Percentiles rank a stretch among this genome's conserved stretches.
Evolutionary conservation across 1,140 invertebrate species (phyloP).

Genomic region (Drosophila lini): DNA sequence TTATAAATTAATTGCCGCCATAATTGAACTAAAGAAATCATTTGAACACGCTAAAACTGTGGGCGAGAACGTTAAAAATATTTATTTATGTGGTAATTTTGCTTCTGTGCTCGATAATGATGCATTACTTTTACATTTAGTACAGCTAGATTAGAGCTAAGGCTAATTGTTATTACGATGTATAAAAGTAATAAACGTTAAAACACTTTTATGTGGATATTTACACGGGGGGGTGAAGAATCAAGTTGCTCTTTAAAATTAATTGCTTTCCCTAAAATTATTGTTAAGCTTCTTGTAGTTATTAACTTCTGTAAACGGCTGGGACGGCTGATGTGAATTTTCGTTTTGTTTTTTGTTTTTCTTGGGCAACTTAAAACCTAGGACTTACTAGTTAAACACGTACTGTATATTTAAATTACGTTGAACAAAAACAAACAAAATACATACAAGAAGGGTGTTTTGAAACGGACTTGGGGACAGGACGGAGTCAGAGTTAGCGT

Average conservation of each 20-base stretch:
- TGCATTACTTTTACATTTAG: slow-evolving; percentile 51
- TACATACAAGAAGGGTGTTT: slow-evolving; percentile 51
- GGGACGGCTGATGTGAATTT: slow-evolving; percentile 61
- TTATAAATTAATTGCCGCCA: slow-evolving; percentile 71
- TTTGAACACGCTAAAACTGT: slow-evolving; percentile 49
- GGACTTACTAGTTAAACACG: slow-evolving; percentile 52
- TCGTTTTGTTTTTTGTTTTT: slow-evolving; percentile 49
- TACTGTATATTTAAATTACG: slow-evolving; percentile 47
- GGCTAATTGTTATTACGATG: slow-evolving; percentile 75
- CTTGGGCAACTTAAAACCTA: slow-evolving; percentile 54
- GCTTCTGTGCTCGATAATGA: slow-evolving; percentile 53
- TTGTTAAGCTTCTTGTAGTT: slow-evolving; percentile 31
- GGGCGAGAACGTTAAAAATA: slow-evolving; percentile 45
- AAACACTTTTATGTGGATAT: slow-evolving; percentile 53
- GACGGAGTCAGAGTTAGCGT: slow-evolving; percentile 23
- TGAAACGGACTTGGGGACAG: slow-evolving; percentile 4
- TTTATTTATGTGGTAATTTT: slow-evolving; percentile 49
- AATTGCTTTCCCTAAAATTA: slow-evolving; percentile 49
- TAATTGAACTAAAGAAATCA: slow-evolving; percentile 73
- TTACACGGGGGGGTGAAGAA: slow-evolving; percentile 52
- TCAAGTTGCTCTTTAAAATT: slow-evolving; percentile 48
- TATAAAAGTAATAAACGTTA: slow-evolving; percentile 76
- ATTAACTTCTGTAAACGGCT: slow-evolving; percentile 26
- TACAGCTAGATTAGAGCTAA: slow-evolving; percentile 56
- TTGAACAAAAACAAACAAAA: slow-evolving; percentile 74